Evolutionary conservation across 2,888 invertebrate species (phyloP).

Genomic region (Scrobipalpa atriplicella): DNA sequence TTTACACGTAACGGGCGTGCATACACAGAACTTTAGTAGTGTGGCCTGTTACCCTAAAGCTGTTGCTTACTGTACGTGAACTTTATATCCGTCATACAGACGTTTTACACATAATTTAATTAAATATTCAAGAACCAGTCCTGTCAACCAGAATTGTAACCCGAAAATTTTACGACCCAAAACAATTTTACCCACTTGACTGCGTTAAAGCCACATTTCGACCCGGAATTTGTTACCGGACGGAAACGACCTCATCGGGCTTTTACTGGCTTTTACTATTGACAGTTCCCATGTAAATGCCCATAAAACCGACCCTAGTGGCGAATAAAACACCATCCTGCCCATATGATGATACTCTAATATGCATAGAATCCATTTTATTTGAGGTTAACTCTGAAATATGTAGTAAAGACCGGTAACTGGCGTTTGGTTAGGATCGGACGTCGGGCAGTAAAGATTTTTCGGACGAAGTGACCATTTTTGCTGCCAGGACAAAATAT

Average conservation of each 20-base stretch:
- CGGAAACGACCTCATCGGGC: conserved; percentile 58
- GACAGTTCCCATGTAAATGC: conserved; percentile 71
- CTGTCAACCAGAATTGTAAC: not conserved
- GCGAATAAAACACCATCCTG: conserved; percentile 67
- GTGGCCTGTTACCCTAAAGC: too few relatives aligned
- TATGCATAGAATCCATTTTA: conserved; percentile 80
- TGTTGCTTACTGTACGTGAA: too few relatives aligned
- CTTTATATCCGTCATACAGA: too few relatives aligned
- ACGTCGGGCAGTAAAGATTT: conserved; percentile 12
- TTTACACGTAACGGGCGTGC: too few relatives aligned
- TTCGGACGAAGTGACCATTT: not conserved
- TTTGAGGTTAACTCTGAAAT: conserved; percentile 68
- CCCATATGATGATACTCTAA: conserved; percentile 78
- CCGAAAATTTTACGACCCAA: conserved; percentile 19
- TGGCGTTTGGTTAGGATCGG: conserved; percentile 27
- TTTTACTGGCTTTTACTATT: conserved; percentile 73
- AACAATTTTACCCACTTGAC: conserved; percentile 19
- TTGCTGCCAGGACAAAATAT: not conserved
- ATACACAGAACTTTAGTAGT: too few relatives aligned
- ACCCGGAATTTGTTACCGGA: conserved; percentile 44
- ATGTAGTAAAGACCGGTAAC: conserved; percentile 54
- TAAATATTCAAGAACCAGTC: conserved; percentile 10
- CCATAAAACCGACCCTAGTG: conserved; percentile 68
- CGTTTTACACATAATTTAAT: not conserved
- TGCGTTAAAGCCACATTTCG: conserved; percentile 41